Base-by-base conservation (phyloP, 2,113 vertebrate species). In the Apodemus speciosus region DNA sequence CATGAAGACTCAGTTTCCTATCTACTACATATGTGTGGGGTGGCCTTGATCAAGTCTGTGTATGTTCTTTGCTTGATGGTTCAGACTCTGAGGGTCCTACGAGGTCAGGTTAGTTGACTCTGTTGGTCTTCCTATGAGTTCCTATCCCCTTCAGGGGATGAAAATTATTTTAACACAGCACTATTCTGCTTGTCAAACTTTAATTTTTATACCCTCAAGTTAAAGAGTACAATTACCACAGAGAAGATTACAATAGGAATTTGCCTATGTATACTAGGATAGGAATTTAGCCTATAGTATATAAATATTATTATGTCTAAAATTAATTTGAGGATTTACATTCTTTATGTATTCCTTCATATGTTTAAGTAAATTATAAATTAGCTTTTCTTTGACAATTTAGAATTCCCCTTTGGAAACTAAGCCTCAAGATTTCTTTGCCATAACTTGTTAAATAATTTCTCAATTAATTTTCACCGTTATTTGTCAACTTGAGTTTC, bases 381-480 rank as follows among this genome's bases (percentile, higher is more conserved):
- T 88, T 87, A 84, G 20, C 2, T 94, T 4, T 25, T 43, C 51
- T 92, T 69, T 73, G 8, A 85, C 85, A 85, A 2, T 88, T 69
- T 89, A 84, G 76, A 83, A 85, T 80, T 90, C 9, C 14, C 72
- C 53, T 83, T 85, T 76, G 46, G 73, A 95, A 95, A 89, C 49
- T 77, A 20, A 64, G 4, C 85, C 20, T 91, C 35, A 0, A 71
- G 60, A 86, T 64, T 88, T 71, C 11, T 60, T 86, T 80, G 13
- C 35, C 43, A 51, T 40, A 56, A 0, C 4, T 73, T 94, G 85
- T n/a, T 30, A 40, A 84, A 89, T 71, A 85, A n/a, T 53, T 86
- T 94, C 83, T 56, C 32, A 79, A 88, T 85, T 49, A 83, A n/a
- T 60, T 69, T 94, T 90, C 23, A 76, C 81, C 71, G 9, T 35